Percentiles rank a stretch among this genome's conserved stretches.
phyloP scores from a whole-genome alignment of 2,888 invertebrate genomes.

The Ceratothoa steindachneri region DNA sequence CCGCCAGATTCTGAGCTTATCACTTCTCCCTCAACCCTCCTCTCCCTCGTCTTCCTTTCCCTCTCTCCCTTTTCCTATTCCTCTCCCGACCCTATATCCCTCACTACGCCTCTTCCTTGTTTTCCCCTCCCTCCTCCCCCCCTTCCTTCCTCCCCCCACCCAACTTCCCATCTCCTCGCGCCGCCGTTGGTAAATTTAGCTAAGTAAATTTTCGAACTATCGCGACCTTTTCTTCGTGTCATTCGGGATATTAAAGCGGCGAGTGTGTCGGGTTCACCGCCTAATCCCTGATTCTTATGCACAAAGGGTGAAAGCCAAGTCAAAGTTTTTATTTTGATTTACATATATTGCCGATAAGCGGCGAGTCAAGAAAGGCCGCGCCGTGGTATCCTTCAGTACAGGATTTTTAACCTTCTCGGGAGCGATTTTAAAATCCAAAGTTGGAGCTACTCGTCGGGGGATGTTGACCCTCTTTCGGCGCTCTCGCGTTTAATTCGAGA shows the following conservation, averaged over 20 bases:
- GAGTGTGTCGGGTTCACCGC: conserved; percentile 14
- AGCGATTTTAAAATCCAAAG: not conserved
- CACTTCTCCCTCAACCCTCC: too few relatives aligned
- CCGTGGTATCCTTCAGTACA: not conserved
- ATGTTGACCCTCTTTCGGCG: not conserved
- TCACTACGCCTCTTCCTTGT: not conserved
- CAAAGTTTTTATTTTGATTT: conserved; percentile 47
- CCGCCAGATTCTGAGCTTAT: too few relatives aligned
- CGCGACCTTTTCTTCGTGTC: conserved; percentile 19
- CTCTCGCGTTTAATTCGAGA: conserved; percentile 36
- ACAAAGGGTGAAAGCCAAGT: conserved; percentile 45
- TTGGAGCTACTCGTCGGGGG: not conserved
- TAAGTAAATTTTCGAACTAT: conserved; percentile 42
- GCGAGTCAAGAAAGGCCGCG: conserved; percentile 9
- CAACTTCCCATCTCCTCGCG: not conserved
- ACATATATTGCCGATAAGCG: conserved; percentile 43
- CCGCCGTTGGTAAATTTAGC: conserved; percentile 30
- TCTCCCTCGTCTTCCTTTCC: not conserved
- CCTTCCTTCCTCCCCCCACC: not conserved
- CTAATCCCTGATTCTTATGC: conserved; percentile 46
- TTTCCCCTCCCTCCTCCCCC: not conserved
- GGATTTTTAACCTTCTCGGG: not conserved
- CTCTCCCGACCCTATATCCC: not conserved
- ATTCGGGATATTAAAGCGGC: not conserved
- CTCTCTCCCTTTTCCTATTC: conserved; percentile 14